Base-by-base conservation (phyloP, 2,888 invertebrate species). In the Sinohyriopsis cumingii region DNA sequence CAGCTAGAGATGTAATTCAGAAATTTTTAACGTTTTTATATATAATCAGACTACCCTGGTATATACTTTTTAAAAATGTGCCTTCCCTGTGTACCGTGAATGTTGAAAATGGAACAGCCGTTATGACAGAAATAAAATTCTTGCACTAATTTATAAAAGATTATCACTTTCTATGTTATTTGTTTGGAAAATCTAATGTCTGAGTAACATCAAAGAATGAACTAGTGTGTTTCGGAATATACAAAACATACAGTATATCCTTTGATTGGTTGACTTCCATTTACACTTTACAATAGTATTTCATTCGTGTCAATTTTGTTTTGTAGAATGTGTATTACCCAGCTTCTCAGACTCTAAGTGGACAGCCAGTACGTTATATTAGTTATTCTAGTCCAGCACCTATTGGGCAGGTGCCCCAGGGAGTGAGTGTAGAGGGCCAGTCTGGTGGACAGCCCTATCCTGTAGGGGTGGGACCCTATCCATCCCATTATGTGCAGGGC, bases 321-420 rank as follows among this genome's bases (percentile, higher is more conserved):
- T 77, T 79, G 33, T 73, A 84, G 84, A 75, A 74, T 69, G 72
- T 79, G 55, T 80, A 70, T 73, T 83, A 72, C 68, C 80, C 78
- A 28, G 72, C 77, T 60, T 69, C 76, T 45, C 81, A 78, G 59
- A 74, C 67, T 45, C 66, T 82, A 28, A 69, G 74, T 22, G 79
- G 80, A n/a, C 80, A 82, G 63, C 72, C 72, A 33, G 80, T 84
- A 28, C 69, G 82, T 56, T 84, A 82, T 68, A 74, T 82, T 71
- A 80, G 77, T 71, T 77, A 80, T 64, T 61, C 65, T 55, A 67
- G 68, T 33, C 68, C 65, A 24, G 61, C 68, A 18, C 57, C 57
- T 54, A 59, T 69, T 25, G 76, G 72, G 61, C 71, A 75, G 68
- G 69, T 65, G 33, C 64, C 63, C 60, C 63, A 69, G 53, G 56